Evolutionary conservation across 2,888 invertebrate species (phyloP), one percentile per base, ranked within the genome.

Genomic region (Tiliacea citrago): DNA sequence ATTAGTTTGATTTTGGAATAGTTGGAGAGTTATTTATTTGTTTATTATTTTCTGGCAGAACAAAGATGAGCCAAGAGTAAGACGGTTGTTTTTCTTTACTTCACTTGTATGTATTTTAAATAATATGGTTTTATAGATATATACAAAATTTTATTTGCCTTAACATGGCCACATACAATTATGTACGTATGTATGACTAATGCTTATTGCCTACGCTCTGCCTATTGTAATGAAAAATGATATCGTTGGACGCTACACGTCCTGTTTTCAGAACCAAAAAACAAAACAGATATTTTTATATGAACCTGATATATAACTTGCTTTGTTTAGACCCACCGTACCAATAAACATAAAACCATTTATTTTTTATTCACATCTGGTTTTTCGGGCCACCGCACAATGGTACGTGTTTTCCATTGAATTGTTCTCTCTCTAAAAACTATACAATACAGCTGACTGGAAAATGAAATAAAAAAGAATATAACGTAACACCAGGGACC

Each of bases 261-360:
- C 24, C 18, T 47, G 47, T 60, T 77, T 75, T 61, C 39, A 66
- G 47, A 45, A 29, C 16, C 35, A 75, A 65, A 45, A 63, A 60
- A 75, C 16, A 76, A 67, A 67, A 53, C 53, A 51, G 1, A 42
- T 75, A 49, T 75, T 81, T 74, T 60, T 16, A 39, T 49, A 49
- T 57, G 18, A 74, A 35, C 24, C 55, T 49, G 24, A 12, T 45
- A 61, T n/a, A 42, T 49, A 61, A 45, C 42, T 45, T 45, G 67
- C 82, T 77, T 78, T 82, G 82, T 82, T 51, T 55, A 67, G 18
- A 45, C 16, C 18, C 42, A 45, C 24, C 13, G 42, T 49, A 66
- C 53, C 65, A 60, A 49, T 65, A 81, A 9, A 81, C 42, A 55
- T 29, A 61, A 45, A 75, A 63, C 55, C 61, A 24, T 49, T 66